Evolutionary conservation across 2,888 invertebrate species (phyloP).

Genomic region (Podotricha telesiphe): DNA sequence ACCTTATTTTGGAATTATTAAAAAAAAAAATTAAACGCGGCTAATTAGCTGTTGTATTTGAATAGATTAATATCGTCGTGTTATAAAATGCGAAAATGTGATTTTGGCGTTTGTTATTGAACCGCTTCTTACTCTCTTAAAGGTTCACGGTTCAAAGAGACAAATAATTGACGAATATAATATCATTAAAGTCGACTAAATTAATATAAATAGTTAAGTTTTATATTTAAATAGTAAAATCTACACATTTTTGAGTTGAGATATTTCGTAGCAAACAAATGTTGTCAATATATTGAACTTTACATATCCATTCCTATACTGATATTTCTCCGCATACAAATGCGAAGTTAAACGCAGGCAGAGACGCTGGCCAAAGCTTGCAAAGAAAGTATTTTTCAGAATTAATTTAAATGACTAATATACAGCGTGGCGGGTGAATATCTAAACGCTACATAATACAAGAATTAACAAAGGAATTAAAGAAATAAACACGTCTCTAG

Average conservation of each 20-base stretch:
- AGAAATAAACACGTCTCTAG: constrained; percentile 11
- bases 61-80: constrained; percentile 43
- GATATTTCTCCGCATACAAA: no score
- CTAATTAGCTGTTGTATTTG: constrained; percentile 45
- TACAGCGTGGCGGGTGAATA: background rate
- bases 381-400: background rate
- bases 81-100: constrained; percentile 35
- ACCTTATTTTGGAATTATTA: constrained; percentile 49
- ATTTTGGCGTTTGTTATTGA: background rate
- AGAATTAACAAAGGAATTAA: constrained; percentile 16
- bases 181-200: no score
- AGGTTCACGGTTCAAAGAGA: no score
- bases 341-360: background rate
- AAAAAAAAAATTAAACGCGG: constrained; percentile 42
- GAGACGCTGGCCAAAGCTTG: background rate
- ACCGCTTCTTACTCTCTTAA: background rate
- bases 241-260: no score
- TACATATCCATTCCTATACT: no score
- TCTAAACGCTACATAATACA: background rate
- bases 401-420: background rate
- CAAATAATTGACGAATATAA: background rate
- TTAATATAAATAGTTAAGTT: no score
- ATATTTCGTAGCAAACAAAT: no score
- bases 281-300: no score
- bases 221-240: no score